These are phyloP conservation scores for Burhinus oedicnemus DNA, from an alignment of 2,113 vertebrate species.

Conservation along the genomic window DNA sequence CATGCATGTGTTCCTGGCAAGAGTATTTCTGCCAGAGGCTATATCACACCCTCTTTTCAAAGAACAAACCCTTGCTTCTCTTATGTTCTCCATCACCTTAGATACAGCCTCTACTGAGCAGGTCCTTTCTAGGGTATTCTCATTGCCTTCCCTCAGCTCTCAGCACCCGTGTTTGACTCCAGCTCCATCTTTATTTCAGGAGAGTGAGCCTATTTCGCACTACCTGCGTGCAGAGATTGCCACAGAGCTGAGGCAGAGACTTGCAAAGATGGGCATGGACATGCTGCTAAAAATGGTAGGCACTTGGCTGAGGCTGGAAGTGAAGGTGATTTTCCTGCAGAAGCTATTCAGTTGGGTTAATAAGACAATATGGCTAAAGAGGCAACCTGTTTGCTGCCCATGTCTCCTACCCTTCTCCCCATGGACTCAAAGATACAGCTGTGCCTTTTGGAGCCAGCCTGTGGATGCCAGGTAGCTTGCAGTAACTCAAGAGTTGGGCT, in stretches of 20 bases:
- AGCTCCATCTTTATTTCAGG: slow-evolving; percentile 73
- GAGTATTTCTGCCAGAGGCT: background rate
- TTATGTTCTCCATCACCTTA: background rate
- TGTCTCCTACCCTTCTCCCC: background rate
- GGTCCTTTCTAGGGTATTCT: background rate
- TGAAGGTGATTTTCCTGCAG: background rate
- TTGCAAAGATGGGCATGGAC: slow-evolving; percentile 90
- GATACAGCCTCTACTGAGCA: background rate
- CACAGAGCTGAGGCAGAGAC: slow-evolving; percentile 80
- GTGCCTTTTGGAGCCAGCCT: background rate
- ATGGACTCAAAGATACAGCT: background rate
- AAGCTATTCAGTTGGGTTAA: background rate
- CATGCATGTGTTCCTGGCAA: background rate
- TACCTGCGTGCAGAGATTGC: slow-evolving; percentile 81
- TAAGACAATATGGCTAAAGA: background rate
- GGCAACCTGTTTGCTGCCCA: background rate
- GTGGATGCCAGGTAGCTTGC: background rate
- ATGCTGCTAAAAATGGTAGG: slow-evolving; percentile 96
- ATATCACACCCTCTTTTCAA: background rate
- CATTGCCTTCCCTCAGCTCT: background rate
- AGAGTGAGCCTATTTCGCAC: slow-evolving; percentile 89
- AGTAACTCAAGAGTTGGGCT: background rate
- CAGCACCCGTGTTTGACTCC: background rate
- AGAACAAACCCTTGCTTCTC: background rate
- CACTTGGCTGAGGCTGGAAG: background rate